Percentiles rank a stretch among this genome's conserved stretches.
phyloP scores from a whole-genome alignment of 2,113 vertebrate genomes.

The Pithys albifrons region DNA sequence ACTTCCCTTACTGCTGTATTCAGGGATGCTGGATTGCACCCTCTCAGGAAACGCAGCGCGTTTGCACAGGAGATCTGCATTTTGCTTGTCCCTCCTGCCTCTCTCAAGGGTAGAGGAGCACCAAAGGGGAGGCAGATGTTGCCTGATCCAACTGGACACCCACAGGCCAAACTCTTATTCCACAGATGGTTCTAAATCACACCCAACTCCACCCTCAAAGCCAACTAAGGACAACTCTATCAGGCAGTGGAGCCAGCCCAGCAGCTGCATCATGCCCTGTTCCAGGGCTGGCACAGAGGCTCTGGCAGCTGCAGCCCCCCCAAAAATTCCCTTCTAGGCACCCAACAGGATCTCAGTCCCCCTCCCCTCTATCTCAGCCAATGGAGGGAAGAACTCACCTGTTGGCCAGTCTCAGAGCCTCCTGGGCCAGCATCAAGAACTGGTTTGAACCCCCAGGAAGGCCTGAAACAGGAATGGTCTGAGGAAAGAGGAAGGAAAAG shows the following conservation, averaged over 20 bases:
- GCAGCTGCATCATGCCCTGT: background rate
- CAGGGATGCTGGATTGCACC: accelerated
- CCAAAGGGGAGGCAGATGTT: background rate
- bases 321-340: background rate
- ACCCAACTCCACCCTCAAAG: background rate
- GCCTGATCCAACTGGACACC: background rate
- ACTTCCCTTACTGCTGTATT: accelerated
- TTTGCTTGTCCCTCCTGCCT: background rate
- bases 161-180: background rate
- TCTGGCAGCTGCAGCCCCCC: background rate
- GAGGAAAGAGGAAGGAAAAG: background rate
- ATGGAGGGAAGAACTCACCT: constrained; percentile 68
- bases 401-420: constrained; percentile 80
- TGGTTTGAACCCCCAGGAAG: constrained; percentile 31
- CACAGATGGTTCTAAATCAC: background rate
- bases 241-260: background rate
- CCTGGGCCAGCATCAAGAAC: constrained; percentile 78
- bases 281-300: background rate
- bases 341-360: background rate
- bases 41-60: accelerated
- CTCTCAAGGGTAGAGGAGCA: background rate
- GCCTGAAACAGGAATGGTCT: constrained; percentile 77
- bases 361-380: background rate
- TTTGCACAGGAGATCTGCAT: accelerated
- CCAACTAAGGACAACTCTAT: background rate